Conservation (phyloP, 2,888 invertebrate species). For the Heliconius ismenius region DNA sequence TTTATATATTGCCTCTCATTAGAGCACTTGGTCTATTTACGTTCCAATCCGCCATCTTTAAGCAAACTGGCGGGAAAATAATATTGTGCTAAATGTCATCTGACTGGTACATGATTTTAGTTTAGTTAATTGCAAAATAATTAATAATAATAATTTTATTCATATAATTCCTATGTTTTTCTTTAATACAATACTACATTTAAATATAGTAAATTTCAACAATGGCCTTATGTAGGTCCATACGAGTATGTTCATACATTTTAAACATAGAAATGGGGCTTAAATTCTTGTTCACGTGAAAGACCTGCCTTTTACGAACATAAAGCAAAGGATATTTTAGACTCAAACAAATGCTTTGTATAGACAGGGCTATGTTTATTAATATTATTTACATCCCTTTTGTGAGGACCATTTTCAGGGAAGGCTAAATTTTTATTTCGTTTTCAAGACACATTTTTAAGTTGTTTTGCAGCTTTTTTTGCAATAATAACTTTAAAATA, state of each 20-base stretch:
- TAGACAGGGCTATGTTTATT: slow-evolving; percentile 40
- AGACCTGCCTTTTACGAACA: slow-evolving; percentile 12
- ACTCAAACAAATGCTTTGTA: slow-evolving; percentile 36
- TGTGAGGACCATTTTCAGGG: slow-evolving; percentile 25
- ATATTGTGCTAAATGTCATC: too few species aligned
- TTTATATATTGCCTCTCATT: too few species aligned
- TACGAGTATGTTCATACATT: neutral
- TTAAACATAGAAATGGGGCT: neutral
- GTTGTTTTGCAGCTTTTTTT: neutral
- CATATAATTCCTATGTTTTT: neutral
- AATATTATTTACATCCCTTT: slow-evolving; percentile 45
- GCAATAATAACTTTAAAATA: neutral
- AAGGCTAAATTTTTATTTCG: neutral
- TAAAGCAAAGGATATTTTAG: slow-evolving; percentile 34
- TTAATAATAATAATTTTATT: too few species aligned
- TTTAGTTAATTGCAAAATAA: too few species aligned
- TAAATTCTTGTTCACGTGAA: slow-evolving; percentile 5
- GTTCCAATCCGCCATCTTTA: too few species aligned
- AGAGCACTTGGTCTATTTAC: too few species aligned
- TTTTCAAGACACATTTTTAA: neutral
- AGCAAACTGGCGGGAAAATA: too few species aligned
- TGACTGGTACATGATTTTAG: too few species aligned
- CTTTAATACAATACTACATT: neutral
- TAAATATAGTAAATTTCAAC: neutral
- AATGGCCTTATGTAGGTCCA: neutral